Evolutionary conservation across 64 coral and sea anemone species (phyloP).

Genomic region (Montipora foliosa): DNA sequence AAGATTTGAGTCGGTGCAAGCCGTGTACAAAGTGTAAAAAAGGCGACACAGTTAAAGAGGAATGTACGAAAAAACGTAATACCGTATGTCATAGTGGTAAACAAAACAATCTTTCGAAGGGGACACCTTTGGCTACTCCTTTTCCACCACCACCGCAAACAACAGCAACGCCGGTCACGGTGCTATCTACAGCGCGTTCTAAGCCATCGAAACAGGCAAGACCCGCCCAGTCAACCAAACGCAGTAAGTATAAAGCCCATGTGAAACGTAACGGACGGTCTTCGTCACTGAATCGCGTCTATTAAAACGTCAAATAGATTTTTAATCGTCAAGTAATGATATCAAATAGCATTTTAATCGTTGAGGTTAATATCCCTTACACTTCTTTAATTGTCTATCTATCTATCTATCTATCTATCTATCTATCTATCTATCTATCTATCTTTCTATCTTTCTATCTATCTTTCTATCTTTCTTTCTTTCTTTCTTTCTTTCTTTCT

Average conservation of each 20-base stretch:
- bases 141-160: background rate
- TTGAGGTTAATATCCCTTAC: too few relatives aligned
- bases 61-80: slow-evolving; percentile 14
- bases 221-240: background rate
- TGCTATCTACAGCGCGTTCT: background rate
- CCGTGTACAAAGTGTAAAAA: slow-evolving; percentile 9
- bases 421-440: too few relatives aligned
- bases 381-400: too few relatives aligned
- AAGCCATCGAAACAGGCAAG: background rate
- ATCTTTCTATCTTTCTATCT: too few relatives aligned
- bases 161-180: background rate
- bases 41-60: background rate
- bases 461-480: too few relatives aligned
- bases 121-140: too few relatives aligned
- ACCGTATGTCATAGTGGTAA: background rate
- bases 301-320: too few relatives aligned
- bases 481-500: too few relatives aligned
- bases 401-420: too few relatives aligned
- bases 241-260: background rate
- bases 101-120: background rate
- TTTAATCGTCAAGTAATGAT: too few relatives aligned
- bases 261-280: background rate
- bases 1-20: background rate
- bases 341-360: too few relatives aligned
- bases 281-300: too few relatives aligned